Evolutionary conservation across 2,113 vertebrate species (phyloP).

Genomic region (Hiodon tergisus): DNA sequence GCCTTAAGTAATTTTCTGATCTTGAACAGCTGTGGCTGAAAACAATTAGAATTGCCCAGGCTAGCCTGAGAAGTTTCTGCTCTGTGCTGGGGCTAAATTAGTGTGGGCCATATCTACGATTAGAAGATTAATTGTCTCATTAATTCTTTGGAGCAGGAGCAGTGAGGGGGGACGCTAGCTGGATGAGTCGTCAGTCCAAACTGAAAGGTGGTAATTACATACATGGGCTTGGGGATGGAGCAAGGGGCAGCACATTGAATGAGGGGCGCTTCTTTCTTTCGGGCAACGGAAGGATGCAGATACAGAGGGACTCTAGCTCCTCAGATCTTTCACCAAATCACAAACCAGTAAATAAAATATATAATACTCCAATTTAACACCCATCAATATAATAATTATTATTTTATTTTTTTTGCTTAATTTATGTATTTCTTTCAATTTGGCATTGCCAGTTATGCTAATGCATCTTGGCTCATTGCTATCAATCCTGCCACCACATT

Average conservation of each 20-base stretch:
- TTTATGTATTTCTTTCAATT: background rate
- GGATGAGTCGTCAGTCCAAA: slow-evolving; percentile 12
- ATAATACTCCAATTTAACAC: background rate
- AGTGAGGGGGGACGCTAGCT: slow-evolving; percentile 19
- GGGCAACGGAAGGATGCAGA: background rate
- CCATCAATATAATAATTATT: background rate
- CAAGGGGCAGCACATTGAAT: slow-evolving; percentile 12
- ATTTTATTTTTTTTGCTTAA: background rate
- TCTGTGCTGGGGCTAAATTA: slow-evolving; percentile 37
- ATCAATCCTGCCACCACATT: no score
- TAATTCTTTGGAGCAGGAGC: slow-evolving; percentile 37
- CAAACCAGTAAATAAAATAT: background rate
- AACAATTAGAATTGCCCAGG: slow-evolving; percentile 47
- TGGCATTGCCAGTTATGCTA: no score
- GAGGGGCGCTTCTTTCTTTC: background rate
- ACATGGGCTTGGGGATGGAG: background rate
- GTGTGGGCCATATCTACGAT: slow-evolving; percentile 43
- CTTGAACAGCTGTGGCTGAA: slow-evolving; percentile 41
- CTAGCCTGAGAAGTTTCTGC: slow-evolving; percentile 31
- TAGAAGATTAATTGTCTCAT: slow-evolving; percentile 50
- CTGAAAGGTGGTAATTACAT: slow-evolving; percentile 18
- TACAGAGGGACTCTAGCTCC: background rate
- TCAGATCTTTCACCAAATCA: background rate
- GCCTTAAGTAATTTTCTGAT: slow-evolving; percentile 25
- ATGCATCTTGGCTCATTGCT: no score